phyloP scores from a whole-genome alignment of 2,888 invertebrate genomes.

The Lottia scabra region DNA sequence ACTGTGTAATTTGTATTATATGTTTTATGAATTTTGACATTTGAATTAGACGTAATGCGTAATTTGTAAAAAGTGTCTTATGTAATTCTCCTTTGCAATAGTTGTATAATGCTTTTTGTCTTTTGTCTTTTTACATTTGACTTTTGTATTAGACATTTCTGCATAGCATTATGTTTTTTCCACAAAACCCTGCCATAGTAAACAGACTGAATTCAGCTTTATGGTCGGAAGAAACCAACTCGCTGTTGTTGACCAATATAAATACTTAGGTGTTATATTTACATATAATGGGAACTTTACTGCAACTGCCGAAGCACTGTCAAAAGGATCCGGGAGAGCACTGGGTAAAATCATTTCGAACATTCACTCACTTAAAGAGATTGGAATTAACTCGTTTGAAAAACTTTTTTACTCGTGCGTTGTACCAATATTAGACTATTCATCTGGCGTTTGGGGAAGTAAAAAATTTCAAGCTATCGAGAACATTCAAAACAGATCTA shows the following conservation, averaged over 20 bases:
- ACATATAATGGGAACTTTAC: background rate
- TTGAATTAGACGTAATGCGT: too few species aligned
- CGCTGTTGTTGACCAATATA: background rate
- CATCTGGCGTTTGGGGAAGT: background rate
- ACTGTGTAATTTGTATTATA: too few species aligned
- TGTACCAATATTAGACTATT: background rate
- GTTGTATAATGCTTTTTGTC: too few species aligned
- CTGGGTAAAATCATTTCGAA: background rate
- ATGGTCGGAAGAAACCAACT: background rate
- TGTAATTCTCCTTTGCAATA: too few species aligned
- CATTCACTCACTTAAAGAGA: background rate
- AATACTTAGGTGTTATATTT: background rate
- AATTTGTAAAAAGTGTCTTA: too few species aligned
- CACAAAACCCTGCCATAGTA: too few species aligned
- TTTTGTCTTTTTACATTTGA: too few species aligned
- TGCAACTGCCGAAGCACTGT: background rate
- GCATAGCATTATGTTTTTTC: too few species aligned
- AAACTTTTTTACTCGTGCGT: background rate
- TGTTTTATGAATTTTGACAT: too few species aligned
- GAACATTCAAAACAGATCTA: constrained; percentile 16
- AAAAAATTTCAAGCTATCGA: constrained; percentile 16
- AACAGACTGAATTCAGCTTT: too few species aligned
- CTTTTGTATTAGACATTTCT: too few species aligned
- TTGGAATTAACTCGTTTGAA: background rate
- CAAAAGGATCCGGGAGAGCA: background rate